Evolutionary conservation across 2,888 invertebrate species (phyloP).

Genomic region (Leuctra nigra): DNA sequence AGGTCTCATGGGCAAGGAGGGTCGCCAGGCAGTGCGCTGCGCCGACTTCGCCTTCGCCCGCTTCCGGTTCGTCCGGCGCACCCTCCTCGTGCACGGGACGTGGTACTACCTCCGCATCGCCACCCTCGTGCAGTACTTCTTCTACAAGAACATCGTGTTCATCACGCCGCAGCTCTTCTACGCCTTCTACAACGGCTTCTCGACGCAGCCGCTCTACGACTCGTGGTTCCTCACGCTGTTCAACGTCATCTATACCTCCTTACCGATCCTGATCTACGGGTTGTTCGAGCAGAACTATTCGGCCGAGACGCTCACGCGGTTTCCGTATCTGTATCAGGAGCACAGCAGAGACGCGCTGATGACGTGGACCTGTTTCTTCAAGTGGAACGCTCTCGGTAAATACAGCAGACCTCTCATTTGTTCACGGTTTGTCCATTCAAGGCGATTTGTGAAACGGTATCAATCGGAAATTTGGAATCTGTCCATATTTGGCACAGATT

Average conservation of each 20-base stretch:
- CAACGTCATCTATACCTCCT: constrained; percentile 68
- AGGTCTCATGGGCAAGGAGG: constrained; percentile 51
- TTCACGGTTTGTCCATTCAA: no score
- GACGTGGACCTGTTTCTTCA: constrained; percentile 52
- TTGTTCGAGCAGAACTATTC: constrained; percentile 66
- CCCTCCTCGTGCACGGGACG: constrained; percentile 75
- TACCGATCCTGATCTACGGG: constrained; percentile 66
- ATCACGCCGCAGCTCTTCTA: constrained; percentile 53
- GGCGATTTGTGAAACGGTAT: no score
- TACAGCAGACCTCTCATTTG: no score
- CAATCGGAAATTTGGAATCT: no score
- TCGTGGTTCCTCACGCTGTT: constrained; percentile 66
- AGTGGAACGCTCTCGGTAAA: constrained; percentile 51
- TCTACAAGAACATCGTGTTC: constrained; percentile 78
- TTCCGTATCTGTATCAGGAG: constrained; percentile 61
- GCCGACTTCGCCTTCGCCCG: constrained; percentile 84
- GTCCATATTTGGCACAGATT: no score
- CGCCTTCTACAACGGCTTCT: constrained; percentile 42
- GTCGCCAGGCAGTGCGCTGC: constrained; percentile 55
- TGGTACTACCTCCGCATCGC: constrained; percentile 73
- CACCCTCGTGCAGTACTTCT: constrained; percentile 72
- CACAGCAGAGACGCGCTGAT: constrained; percentile 57
- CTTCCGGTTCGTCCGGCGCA: constrained; percentile 69
- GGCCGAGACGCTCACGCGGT: constrained; percentile 46
- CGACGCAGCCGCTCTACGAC: constrained; percentile 61